Base-by-base conservation (phyloP, 2,888 invertebrate species). In the Caenorhabditis wallacei region DNA sequence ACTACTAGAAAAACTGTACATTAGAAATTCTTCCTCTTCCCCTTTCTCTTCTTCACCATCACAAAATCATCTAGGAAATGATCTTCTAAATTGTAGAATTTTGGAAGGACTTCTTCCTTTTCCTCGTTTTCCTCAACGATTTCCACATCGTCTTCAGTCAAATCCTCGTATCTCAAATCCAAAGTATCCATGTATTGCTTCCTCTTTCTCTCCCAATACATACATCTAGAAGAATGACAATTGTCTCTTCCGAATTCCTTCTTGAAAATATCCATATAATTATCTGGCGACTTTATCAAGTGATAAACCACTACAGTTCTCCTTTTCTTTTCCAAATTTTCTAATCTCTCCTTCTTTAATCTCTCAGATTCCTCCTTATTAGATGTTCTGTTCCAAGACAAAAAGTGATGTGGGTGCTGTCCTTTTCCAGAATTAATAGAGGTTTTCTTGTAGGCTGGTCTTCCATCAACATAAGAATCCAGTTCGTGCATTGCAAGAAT, bases 61-160 rank as follows among this genome's bases (percentile, higher is more conserved):
- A 76, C 76, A 53, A 76, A 76, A 10, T 53, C 16, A 5, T 76
- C 76, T 10, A 76, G 53, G 2, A 76, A 48, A 37, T 76, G 68
- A 43, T 76, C 59, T 18, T 76, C 68, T 48, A 37, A 76, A 20
- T 76, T 76, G 53, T 76, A 76, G 57, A 57, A 76, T 35, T 53
- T 48, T 22, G 22, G 18, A 3, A 13, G 24, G 13, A 18, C 46
- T 5, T 51, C 20, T 20, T 20, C 35, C 22, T 40, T 26, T 26
- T 56, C 43, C 0, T 30, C 5, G 0, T 37, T n/a, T 20, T 48
- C 53, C 2, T 69, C 40, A 13, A 13, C 11, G 10, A 10, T 53
- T 11, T 63, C 74, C 1, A 46, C 35, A 5, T 35, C 64, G 10
- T 22, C 48, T 18, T 76, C 68, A 2, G 51, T 37, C 1, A 51